Base-by-base conservation (phyloP, 2,113 vertebrate species). In the Zosterops lateralis region DNA sequence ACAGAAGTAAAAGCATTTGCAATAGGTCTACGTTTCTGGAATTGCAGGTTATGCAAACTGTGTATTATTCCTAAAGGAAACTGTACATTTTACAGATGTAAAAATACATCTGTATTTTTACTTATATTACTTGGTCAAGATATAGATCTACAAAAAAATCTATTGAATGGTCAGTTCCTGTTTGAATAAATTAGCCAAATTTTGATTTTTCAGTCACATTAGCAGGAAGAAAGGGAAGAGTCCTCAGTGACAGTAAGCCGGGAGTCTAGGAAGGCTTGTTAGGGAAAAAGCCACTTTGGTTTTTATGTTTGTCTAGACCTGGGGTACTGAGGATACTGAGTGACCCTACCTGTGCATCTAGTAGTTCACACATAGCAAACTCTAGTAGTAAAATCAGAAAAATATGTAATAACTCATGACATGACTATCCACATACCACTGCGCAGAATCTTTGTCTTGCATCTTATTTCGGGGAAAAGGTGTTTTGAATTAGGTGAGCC, bases 401-500 rank as follows among this genome's bases (percentile, higher is more conserved):
- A 68, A 31, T 14, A 47, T 68, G 12, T 21, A 61, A 22, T 71
- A 82, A 42, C 9, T 87, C 12, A 21, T 38, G 24, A n/a, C 28
- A 42, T 11, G 75, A 4, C 17, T 87, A 38, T 65, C 38, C 17
- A 67, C 8, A 51, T 31, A 48, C 10, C 4, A 28, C 17, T 70
- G 20, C 24, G 11, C 31, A 87, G 42, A 70, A 53, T 38, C 38
- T 36, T 79, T 12, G 0, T 36, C 45, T 88, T 90, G 96, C 18
- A 56, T 44, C 24, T 87, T 31, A 44, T 82, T 87, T 44, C 51
- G 68, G 21, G 58, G 58, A 84, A 90, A 92, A 77, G 19, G 61
- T 14, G 62, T 56, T 94, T 95, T 91, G 6, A 65, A 76, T 96
- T 89, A 93, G 44, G 83, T 66, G 84, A 94, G 89, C 38, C 38